Conservation (phyloP, 2,797 vertebrate genomes). For the Decapterus maruadsi region DNA sequence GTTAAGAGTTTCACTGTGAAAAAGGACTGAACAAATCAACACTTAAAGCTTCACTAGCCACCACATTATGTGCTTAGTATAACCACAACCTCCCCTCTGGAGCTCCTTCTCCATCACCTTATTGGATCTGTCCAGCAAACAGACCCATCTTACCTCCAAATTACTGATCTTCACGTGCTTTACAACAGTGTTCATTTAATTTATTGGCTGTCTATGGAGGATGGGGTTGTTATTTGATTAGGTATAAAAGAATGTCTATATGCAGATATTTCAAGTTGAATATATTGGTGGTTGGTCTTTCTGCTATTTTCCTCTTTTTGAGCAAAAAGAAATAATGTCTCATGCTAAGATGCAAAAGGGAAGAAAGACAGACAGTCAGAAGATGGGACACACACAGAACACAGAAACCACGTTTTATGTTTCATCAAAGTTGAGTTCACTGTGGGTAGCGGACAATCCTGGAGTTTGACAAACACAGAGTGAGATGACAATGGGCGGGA, state of each 20-base stretch:
- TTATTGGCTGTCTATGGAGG: slow-evolving; percentile 30
- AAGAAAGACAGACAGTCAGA: slow-evolving; percentile 2
- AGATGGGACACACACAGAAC: slow-evolving; percentile 1
- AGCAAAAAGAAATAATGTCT: slow-evolving; percentile 21
- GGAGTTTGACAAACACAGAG: slow-evolving; percentile 63
- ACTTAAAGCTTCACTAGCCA: slow-evolving; percentile 74
- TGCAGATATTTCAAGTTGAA: slow-evolving; percentile 6
- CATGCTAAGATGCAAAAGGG: neutral
- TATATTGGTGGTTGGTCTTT: slow-evolving; percentile 13
- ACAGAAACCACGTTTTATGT: slow-evolving; percentile 52
- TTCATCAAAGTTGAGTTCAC: slow-evolving; percentile 66
- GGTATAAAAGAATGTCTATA: slow-evolving; percentile 48
- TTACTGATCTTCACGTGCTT: slow-evolving; percentile 61
- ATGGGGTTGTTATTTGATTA: slow-evolving; percentile 17
- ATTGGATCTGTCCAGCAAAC: slow-evolving; percentile 71
- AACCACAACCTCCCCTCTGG: slow-evolving; percentile 54
- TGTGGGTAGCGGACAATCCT: slow-evolving; percentile 48
- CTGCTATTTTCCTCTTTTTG: neutral
- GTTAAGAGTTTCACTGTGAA: slow-evolving; percentile 55
- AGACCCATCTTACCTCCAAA: slow-evolving; percentile 72
- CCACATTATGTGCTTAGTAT: slow-evolving; percentile 71
- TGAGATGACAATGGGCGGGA: slow-evolving; percentile 65
- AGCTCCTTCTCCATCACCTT: slow-evolving; percentile 70
- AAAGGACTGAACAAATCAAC: slow-evolving; percentile 73
- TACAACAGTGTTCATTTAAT: slow-evolving; percentile 58